Base-by-base conservation (phyloP, 64 coral and sea anemone genomes). In the Actinia tenebrosa region DNA sequence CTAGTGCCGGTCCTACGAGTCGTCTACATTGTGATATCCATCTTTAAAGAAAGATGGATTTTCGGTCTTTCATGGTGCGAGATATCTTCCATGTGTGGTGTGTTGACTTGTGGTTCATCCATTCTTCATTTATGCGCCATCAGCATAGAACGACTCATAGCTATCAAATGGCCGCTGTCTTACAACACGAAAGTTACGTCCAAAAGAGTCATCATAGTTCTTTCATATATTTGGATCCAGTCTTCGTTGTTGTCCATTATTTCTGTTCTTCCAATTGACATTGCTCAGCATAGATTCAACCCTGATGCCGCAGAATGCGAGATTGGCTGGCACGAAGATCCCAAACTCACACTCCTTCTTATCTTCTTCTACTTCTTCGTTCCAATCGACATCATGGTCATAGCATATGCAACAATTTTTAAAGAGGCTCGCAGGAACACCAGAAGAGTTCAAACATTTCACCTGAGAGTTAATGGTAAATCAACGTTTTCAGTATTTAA, bases 51-150 rank as follows among this genome's bases (percentile, higher is more conserved):
- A 7, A 43, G 86, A 71, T 96, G 94, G 94, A 10, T 80, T 22
- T 96, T 96, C 84, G 94, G 94, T 56, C 23, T 50, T 59, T 80
- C 80, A 42, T 92, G 94, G 94, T 96, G 94, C 55, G 37, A 80
- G 3, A 85, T 96, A 23, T 92, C 91, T 45, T 92, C 94, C 0
- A 96, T 96, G 90, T 93, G 91, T 17, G 91, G 94, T 10, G 88
- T 96, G 0, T 86, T 96, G 5, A 61, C 92, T 7, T 96, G 94
- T 16, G 88, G 94, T 5, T 84, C 94, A 14, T 96, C 94, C 7
- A 96, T 96, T 53, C 94, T 96, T 44, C 94, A 96, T 83, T 87
- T 96, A 10, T 87, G 91, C 10, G 91, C 88, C 0, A 96, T 96
- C 44, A 96, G 91, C 75, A 86, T 96, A 0, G 94, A 96, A 44